A percentile compares a stretch with the other conserved stretches of the same genome.
phyloP scores from a whole-genome alignment of 2,113 vertebrate genomes.

The Forbesichthys papilliferus region DNA sequence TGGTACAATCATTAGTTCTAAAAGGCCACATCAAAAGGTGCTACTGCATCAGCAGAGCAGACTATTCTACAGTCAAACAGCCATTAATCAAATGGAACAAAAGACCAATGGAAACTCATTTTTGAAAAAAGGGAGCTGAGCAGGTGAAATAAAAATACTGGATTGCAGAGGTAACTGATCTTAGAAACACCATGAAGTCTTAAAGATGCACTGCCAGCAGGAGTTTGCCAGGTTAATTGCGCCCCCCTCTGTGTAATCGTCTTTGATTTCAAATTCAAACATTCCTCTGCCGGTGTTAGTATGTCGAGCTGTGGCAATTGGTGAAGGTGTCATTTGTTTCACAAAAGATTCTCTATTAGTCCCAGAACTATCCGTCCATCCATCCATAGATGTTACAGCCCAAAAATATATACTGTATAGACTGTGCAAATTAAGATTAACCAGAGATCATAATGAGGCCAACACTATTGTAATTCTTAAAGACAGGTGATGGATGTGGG shows the following conservation, averaged over 20 bases:
- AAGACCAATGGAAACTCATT: constrained; percentile 42
- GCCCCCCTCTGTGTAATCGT: constrained; percentile 35
- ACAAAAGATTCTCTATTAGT: neutral
- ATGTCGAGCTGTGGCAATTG: constrained; percentile 24
- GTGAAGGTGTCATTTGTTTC: constrained; percentile 16
- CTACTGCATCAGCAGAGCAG: constrained; percentile 29
- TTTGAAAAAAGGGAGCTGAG: constrained; percentile 40
- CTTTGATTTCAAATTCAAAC: constrained; percentile 53
- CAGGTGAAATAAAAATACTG: constrained; percentile 35
- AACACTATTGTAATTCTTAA: constrained; percentile 27
- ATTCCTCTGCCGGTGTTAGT: constrained; percentile 5
- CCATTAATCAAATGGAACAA: constrained; percentile 45
- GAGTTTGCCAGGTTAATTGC: constrained; percentile 45
- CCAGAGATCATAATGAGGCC: neutral
- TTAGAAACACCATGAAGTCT: constrained; percentile 27
- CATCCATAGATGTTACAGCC: neutral
- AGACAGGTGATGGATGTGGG: constrained; percentile 33
- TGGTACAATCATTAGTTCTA: constrained; percentile 16
- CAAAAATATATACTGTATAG: neutral
- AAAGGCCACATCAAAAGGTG: constrained; percentile 46
- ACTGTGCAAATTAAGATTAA: constrained; percentile 8
- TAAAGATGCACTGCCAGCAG: constrained; percentile 32
- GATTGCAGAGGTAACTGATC: neutral
- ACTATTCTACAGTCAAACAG: constrained; percentile 53
- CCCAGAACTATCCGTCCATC: neutral